Evolutionary conservation across 2,113 vertebrate species (phyloP), one percentile per base, ranked within the genome.

Genomic region (Chamaea fasciata): DNA sequence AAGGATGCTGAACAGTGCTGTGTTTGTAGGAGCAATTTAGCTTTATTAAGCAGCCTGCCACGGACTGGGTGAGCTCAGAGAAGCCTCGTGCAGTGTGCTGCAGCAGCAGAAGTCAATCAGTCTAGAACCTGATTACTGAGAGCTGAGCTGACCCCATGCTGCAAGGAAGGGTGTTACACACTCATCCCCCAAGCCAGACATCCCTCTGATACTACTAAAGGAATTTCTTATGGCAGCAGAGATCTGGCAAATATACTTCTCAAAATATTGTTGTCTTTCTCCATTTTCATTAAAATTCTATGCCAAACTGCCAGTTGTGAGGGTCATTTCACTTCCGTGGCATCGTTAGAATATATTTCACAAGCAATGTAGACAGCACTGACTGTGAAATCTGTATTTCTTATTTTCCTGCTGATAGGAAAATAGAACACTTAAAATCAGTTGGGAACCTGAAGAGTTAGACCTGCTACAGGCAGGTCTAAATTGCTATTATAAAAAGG

Each of bases 21-120:
- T 92, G 90, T 94, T 92, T 90, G 88, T 67, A 71, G 80, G 89
- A 87, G 94, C 91, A 95, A 83, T 97, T 96, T 89, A 89, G 92
- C 92, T 96, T 96, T 96, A 92, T 95, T 94, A 94, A 97, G 88
- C 96, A 94, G 95, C 85, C 15, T 60, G 96, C 80, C 91, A 93
- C 1, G 41, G 89, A 33, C 41, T 13, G 81, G 90, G 83, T 1
- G 41, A 91, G 92, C 83, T 42, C 23, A 89, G 96, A 81, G 33
- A 46, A 78, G 92, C 90, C 76, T 13, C 27, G 49, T 75, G 64
- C 81, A 81, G 83, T 3, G 31, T 11, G 6, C 7, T 83, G 79
- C 74, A 74, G 95, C 91, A 70, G 80, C 84, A 82, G 59, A 37
- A 52, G 80, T 37, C 71, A 33, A 19, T 87, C 95, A 46, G 35